A percentile compares a stretch with the other conserved stretches of the same genome.
Conservation (phyloP, 2,797 vertebrate genomes). For the Columba guinea region DNA sequence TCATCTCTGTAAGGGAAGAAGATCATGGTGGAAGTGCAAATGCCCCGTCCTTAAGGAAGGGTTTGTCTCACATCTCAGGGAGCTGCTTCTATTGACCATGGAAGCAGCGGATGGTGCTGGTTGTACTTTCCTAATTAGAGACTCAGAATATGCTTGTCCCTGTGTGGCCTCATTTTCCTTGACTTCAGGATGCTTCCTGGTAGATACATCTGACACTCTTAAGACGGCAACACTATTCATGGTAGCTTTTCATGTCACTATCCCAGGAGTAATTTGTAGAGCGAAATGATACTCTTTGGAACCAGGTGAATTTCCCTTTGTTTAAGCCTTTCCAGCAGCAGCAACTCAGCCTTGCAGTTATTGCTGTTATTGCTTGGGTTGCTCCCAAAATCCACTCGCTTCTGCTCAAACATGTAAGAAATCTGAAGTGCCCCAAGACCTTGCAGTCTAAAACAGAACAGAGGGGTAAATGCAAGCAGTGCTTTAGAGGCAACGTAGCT, state of each 20-base stretch:
- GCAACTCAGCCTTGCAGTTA: neutral
- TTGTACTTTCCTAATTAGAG: constrained; percentile 3
- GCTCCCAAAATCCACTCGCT: neutral
- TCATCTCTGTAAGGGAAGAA: neutral
- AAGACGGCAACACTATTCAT: neutral
- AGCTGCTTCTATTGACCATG: neutral
- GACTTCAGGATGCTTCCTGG: neutral
- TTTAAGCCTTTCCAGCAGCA: constrained; percentile 14
- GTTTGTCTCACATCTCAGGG: neutral
- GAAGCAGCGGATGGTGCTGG: constrained; percentile 40
- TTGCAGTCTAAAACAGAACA: neutral
- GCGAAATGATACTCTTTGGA: neutral
- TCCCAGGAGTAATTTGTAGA: neutral
- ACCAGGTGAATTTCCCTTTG: constrained; percentile 8
- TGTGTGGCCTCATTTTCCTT: constrained; percentile 9
- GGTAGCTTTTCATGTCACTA: neutral
- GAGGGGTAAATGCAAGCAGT: neutral
- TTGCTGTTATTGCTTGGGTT: neutral
- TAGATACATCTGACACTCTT: neutral
- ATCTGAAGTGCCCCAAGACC: neutral
- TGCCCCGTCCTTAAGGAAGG: neutral
- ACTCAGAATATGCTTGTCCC: neutral
- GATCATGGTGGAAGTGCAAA: neutral
- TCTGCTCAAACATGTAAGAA: neutral
- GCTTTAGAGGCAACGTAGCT: neutral